Base-by-base conservation (phyloP, 2,113 vertebrate species). In the Sylvietta virens region DNA sequence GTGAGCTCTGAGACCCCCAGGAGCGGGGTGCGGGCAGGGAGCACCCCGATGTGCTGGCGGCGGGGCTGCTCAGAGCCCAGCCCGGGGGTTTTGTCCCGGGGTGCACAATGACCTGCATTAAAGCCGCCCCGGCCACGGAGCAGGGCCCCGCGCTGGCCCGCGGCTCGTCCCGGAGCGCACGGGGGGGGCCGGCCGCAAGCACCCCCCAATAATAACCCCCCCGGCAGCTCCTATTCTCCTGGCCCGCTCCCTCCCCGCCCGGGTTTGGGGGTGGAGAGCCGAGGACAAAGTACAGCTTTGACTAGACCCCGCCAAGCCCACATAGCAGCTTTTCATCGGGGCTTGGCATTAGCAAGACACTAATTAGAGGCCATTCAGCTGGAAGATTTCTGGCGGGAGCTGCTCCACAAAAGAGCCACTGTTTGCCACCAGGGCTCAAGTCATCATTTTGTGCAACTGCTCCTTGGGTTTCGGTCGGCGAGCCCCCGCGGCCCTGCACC, bases 321-420 rank as follows among this genome's bases (percentile, higher is more conserved):
- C 94, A 97, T 93, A 95, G 92, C 91, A 85, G 96, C 95, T 97
- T 97, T 97, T 98, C 97, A 97, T 97, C 94, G 73, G 88, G 66
- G 69, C 94, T 97, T 96, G 90, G 96, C 94, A 97, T 94, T 92
- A 93, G 96, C 93, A 93, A 91, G 94, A 95, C 83, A 90, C 95
- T 96, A 97, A 98, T 97, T 97, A 97, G 96, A 95, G 96, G 94
- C 96, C 94, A 96, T 96, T 97, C 96, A 97, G 92, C 97, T 94
- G 96, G 95, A 96, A 97, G 92, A 93, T 95, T 95, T 95, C 96
- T 95, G 95, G 96, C 93, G 90, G 96, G 95, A 96, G 91, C 90
- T 85, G 81, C 95, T 89, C 93, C 97, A 97, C 97, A 98, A 97
- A 97, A 97, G 97, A 80, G 86, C 82, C 97, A 97, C 97, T 98